A percentile compares a stretch with the other conserved stretches of the same genome.
These are phyloP conservation scores for Cheiracanthium punctorium DNA, from an alignment of 2,888 invertebrate species.

Conservation along the genomic window DNA sequence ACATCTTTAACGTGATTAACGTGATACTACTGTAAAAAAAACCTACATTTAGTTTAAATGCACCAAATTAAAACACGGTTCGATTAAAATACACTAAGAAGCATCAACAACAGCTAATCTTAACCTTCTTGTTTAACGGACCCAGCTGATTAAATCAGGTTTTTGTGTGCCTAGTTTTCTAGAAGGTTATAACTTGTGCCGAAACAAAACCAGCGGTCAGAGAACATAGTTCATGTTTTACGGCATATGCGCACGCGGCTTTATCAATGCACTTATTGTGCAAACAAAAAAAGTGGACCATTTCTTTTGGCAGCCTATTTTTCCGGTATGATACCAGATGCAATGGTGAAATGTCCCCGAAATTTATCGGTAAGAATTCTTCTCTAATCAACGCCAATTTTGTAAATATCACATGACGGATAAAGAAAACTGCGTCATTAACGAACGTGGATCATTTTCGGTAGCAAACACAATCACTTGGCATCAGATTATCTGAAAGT, in stretches of 20 bases:
- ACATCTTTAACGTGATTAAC: too few species aligned
- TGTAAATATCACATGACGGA: constrained; percentile 41
- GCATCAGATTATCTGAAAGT: too few species aligned
- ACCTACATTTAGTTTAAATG: too few species aligned
- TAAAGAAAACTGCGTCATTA: constrained; percentile 31
- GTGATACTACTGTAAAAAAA: too few species aligned
- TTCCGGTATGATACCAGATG: background rate
- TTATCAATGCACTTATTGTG: background rate
- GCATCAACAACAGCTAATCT: too few species aligned
- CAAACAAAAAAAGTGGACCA: constrained; percentile 4
- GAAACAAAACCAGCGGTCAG: constrained; percentile 21
- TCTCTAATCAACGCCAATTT: constrained; percentile 32
- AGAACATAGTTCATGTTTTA: constrained; percentile 27
- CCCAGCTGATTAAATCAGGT: background rate
- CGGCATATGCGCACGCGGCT: background rate
- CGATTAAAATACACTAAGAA: too few species aligned
- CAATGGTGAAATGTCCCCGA: constrained; percentile 20
- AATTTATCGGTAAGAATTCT: constrained; percentile 40
- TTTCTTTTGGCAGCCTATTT: constrained; percentile 40
- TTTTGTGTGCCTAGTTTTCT: background rate
- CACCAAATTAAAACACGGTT: too few species aligned
- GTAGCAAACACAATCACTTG: too few species aligned
- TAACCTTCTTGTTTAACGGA: too few species aligned
- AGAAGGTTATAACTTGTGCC: background rate
- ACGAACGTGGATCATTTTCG: background rate